Evolutionary conservation across 2,113 vertebrate genomes (phyloP), one percentile per base, ranked within the genome.

Genomic region (Clarias batrachus): DNA sequence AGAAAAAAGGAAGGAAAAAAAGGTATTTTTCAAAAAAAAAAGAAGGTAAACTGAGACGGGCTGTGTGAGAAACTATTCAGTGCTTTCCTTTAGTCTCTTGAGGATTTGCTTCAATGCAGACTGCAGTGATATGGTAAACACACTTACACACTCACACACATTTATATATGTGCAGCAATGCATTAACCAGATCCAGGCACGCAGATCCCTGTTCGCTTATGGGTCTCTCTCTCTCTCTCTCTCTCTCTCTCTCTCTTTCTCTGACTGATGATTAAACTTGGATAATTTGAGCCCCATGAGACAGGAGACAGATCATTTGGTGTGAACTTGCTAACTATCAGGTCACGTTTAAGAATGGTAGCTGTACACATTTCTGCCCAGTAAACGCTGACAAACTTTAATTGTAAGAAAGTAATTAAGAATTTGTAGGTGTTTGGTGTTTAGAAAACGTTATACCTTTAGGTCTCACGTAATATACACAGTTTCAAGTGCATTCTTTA

Each of bases 51-150:
- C 27, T 48, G 80, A 89, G 81, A 82, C 62, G 74, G 84, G 65
- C 86, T 86, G 82, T 87, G 87, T 89, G 89, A 48, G 37, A 85
- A 87, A 92, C 90, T 85, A 77, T 81, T 41, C 77, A 82, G 88
- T 89, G 86, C 70, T 85, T 83, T 82, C 59, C 73, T 57, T 60
- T 48, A 54, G 62, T 33, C 78, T 33, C 78, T 62, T 37, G 57
- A 41, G 30, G 12, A 60, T 82, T 86, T 48, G 81, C 66, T 82
- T 89, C 17, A 30, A 79, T 81, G 56, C 82, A 89, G 88, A 88
- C 37, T 87, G 84, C 89, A 88, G 85, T 90, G 83, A 70, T 33
- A 56, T 66, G 48, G 10, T 70, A 33, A 60, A 60, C 57, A 62
- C 78, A 62, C 57, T 25, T 57, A 60, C 78, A 23, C 30, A 59